A percentile compares a stretch with the other conserved stretches of the same genome.
Evolutionary conservation across 2,113 vertebrate species (phyloP).

Genomic region (Myxocyprinus asiaticus): DNA sequence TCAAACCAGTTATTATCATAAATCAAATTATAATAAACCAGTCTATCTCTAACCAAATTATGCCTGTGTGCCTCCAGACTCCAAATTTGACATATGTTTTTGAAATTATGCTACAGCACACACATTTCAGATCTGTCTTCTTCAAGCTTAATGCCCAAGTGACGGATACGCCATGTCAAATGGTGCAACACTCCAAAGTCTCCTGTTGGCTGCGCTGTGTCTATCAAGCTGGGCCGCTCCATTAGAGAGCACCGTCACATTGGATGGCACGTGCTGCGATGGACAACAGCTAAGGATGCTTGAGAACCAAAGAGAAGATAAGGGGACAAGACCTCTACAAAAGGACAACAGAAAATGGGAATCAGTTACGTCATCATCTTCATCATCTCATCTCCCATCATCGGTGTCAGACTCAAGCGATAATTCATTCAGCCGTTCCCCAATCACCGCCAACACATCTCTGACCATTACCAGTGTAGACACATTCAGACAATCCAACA

Average conservation of each 20-base stretch:
- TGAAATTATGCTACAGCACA: too few relatives aligned
- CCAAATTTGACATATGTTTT: too few relatives aligned
- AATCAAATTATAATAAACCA: too few relatives aligned
- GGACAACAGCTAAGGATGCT: too few relatives aligned
- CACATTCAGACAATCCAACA: too few relatives aligned
- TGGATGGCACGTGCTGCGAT: background rate
- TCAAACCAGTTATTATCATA: too few relatives aligned
- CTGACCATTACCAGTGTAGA: too few relatives aligned
- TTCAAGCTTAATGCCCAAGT: slow-evolving; percentile 16
- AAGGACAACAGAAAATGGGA: background rate
- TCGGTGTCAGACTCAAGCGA: background rate
- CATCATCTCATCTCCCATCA: background rate
- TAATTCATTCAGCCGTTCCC: too few relatives aligned
- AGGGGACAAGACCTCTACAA: background rate
- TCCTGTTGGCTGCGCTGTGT: slow-evolving; percentile 64
- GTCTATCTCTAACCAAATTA: too few relatives aligned
- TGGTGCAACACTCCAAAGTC: slow-evolving; percentile 51
- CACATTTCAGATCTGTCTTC: background rate
- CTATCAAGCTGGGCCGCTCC: slow-evolving; percentile 61
- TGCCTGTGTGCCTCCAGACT: too few relatives aligned
- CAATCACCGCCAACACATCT: too few relatives aligned
- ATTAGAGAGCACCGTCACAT: slow-evolving; percentile 34
- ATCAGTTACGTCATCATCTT: too few relatives aligned
- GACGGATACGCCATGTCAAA: slow-evolving; percentile 61
- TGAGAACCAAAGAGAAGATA: background rate